Evolutionary conservation across 2,113 vertebrate species (phyloP).

Genomic region (Tympanuchus pallidicinctus): DNA sequence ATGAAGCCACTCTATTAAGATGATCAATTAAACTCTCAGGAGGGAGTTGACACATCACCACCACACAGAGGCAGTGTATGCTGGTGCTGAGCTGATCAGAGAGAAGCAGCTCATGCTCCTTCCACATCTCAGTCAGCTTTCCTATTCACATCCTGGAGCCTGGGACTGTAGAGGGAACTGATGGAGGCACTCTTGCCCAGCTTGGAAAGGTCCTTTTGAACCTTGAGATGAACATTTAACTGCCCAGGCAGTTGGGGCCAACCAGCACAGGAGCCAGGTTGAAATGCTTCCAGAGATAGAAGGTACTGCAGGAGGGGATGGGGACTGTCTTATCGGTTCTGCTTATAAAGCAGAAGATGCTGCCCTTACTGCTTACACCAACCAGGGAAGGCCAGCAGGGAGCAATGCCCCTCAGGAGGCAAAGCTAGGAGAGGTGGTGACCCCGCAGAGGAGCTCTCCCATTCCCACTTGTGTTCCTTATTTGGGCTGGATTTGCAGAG

Average conservation of each 20-base stretch:
- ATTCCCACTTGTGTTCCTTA: background rate
- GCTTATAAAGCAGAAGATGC: background rate
- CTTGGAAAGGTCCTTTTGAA: background rate
- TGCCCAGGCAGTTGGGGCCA: background rate
- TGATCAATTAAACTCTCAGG: background rate
- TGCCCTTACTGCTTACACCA: background rate
- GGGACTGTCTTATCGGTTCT: background rate
- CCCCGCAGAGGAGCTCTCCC: fast-evolving
- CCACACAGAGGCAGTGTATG: background rate
- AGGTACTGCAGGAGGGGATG: fast-evolving
- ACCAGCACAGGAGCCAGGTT: background rate
- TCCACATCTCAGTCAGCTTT: background rate
- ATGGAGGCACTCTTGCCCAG: background rate
- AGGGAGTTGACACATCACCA: background rate
- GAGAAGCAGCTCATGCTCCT: background rate
- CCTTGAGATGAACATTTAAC: background rate
- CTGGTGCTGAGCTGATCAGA: background rate
- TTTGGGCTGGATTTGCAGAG: background rate
- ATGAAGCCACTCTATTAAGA: background rate
- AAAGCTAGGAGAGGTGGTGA: background rate
- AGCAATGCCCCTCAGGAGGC: background rate
- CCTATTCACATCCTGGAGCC: background rate
- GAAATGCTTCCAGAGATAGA: background rate
- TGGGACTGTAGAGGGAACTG: background rate
- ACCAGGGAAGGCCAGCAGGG: background rate